Percentiles rank a stretch among this genome's conserved stretches.
Conservation (phyloP, 2,113 vertebrate species). For the Dicentrarchus labrax region DNA sequence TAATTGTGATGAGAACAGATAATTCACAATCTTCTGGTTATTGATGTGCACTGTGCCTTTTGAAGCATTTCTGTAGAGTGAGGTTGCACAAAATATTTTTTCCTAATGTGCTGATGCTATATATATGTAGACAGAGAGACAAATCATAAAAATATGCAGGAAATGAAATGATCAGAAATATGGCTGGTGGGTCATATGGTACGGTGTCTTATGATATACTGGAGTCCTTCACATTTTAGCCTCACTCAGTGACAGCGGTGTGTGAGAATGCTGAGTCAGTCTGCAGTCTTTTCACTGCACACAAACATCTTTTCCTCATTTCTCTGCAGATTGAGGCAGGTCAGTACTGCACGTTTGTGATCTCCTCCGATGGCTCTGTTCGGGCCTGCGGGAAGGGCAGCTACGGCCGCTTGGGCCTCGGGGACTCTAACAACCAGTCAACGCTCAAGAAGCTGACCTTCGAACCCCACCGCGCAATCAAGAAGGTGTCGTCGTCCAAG, state of each 20-base stretch:
- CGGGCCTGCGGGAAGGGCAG: constrained; percentile 88
- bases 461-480: constrained; percentile 85
- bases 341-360: constrained; percentile 88
- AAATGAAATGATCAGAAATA: neutral
- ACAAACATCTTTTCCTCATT: neutral
- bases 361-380: constrained; percentile 85
- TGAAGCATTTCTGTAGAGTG: neutral
- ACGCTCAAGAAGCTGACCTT: constrained; percentile 87
- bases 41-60: neutral
- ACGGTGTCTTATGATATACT: neutral
- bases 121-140: neutral
- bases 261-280: neutral
- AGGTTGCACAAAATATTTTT: neutral
- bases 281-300: neutral
- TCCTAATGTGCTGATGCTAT: neutral
- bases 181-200: neutral
- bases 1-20: neutral
- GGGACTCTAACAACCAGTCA: constrained; percentile 88
- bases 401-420: constrained; percentile 87
- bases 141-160: neutral
- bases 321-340: constrained; percentile 86
- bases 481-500: constrained; percentile 88
- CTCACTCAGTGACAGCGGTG: neutral
- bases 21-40: neutral
- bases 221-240: too few species aligned